phyloP scores from a whole-genome alignment of 2,797 vertebrate genomes.

The Dendrocincla tyrannina region DNA sequence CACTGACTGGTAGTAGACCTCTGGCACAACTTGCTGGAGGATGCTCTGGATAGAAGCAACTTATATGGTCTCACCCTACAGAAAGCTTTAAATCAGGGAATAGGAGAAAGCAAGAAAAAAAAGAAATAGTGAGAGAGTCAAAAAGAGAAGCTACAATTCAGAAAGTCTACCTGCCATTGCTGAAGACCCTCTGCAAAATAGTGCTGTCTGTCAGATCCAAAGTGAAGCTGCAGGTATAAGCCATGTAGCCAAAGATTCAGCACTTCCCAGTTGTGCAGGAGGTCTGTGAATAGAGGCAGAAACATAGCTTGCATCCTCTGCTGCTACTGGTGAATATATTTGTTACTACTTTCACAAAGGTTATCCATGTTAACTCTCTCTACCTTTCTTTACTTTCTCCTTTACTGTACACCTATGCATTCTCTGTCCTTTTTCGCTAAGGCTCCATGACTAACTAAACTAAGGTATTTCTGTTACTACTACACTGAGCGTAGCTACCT shows the following conservation, averaged over 20 bases:
- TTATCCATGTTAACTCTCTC: neutral
- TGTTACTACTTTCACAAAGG: neutral
- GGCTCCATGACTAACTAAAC: neutral
- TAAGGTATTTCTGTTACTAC: neutral
- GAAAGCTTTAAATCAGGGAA: neutral
- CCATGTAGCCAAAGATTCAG: neutral
- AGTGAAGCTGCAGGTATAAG: neutral
- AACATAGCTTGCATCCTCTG: neutral
- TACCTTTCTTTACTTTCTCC: neutral
- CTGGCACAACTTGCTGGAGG: neutral
- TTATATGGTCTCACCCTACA: neutral
- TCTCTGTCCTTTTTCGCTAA: neutral
- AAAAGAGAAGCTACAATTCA: neutral
- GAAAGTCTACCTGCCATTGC: neutral
- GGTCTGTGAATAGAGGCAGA: neutral
- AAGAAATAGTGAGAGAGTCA: accelerated
- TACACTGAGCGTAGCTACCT: neutral
- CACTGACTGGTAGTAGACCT: neutral
- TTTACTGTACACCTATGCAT: neutral
- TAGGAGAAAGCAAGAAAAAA: neutral
- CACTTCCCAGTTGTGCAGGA: neutral
- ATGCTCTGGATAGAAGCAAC: neutral
- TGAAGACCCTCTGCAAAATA: neutral
- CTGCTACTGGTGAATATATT: neutral
- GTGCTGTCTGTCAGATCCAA: neutral